Evolutionary conservation across 2,888 invertebrate species (phyloP), one percentile per base, ranked within the genome.

Genomic region (Pammene aurita): DNA sequence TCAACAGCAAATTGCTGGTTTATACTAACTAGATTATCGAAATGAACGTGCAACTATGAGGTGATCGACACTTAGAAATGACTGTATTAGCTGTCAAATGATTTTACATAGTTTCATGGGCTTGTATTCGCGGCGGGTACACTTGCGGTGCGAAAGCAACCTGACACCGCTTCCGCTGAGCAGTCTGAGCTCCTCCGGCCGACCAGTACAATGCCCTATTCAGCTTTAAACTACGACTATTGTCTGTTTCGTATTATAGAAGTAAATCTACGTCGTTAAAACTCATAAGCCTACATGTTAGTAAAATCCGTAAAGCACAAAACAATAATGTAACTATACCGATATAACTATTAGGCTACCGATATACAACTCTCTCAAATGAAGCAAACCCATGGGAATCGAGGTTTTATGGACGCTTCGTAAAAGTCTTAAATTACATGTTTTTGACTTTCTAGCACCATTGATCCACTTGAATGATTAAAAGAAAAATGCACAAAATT

Each of bases 81-180:
- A n/a, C 26, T 26, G 26, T 26, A 26, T 26, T 26, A 26, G 26
- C 26, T 26, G 26, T 4, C 26, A 26, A 26, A 26, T 26, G 26
- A 26, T 26, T 26, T 26, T 4, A 26, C 26, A 26, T 26, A 26
- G 9, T 9, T 54, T 34, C 34, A 54, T 34, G n/a, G 54, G n/a
- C n/a, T 56, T 69, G 50, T 61, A 57, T 66, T 70, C 50, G 70
- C 61, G 46, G 50, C 13, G 61, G 44, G 63, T 44, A 78, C 79
- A 77, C 76, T 78, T 78, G 77, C 76, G 78, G 78, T 76, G 71
- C 67, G 74, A 75, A 74, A 76, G 79, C 76, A 81, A 83, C 77
- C 73, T 76, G 80, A 84, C 80, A 69, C 68, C 72, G 63, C 64
- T 48, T 61, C 72, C 58, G 61, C 64, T 46, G 50, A 61, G 56